Conservation (phyloP, 2,113 vertebrate species). For the Pagrus major region DNA sequence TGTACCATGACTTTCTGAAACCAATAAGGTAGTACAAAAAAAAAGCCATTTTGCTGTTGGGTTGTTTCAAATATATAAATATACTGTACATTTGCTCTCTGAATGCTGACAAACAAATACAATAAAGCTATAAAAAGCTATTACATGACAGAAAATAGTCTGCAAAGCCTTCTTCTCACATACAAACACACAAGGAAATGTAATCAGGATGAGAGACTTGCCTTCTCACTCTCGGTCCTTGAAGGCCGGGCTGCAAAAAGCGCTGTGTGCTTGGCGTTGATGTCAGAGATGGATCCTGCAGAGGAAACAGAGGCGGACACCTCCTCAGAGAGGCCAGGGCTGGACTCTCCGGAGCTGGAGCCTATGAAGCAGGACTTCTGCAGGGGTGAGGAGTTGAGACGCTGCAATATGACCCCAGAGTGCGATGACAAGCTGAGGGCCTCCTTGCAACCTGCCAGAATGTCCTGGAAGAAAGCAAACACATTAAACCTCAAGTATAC, state of each 20-base stretch:
- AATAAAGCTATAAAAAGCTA: neutral
- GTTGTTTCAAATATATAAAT: neutral
- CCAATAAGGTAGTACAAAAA: neutral
- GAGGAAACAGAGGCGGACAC: slow-evolving; percentile 56
- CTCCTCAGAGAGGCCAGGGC: slow-evolving; percentile 62
- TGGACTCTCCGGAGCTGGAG: slow-evolving; percentile 56
- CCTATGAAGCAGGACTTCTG: slow-evolving; percentile 55
- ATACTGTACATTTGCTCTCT: neutral
- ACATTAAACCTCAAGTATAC: neutral
- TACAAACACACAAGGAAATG: neutral
- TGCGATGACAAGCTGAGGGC: slow-evolving; percentile 67
- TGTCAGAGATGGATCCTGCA: slow-evolving; percentile 56
- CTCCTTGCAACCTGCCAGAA: slow-evolving; percentile 77
- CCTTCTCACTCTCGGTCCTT: slow-evolving; percentile 49
- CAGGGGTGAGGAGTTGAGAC: slow-evolving; percentile 44
- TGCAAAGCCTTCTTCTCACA: neutral
- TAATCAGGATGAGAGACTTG: neutral
- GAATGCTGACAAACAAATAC: neutral
- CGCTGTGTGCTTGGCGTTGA: neutral
- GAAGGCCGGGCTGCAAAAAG: neutral
- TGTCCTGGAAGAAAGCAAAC: slow-evolving; percentile 63
- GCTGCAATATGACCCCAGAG: slow-evolving; percentile 74
- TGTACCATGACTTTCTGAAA: neutral
- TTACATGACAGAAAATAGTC: neutral
- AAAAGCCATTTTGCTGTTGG: neutral